These are phyloP conservation scores for Danaus melanippus DNA, from an alignment of 1,140 invertebrate genomes.

Conservation along the genomic window DNA sequence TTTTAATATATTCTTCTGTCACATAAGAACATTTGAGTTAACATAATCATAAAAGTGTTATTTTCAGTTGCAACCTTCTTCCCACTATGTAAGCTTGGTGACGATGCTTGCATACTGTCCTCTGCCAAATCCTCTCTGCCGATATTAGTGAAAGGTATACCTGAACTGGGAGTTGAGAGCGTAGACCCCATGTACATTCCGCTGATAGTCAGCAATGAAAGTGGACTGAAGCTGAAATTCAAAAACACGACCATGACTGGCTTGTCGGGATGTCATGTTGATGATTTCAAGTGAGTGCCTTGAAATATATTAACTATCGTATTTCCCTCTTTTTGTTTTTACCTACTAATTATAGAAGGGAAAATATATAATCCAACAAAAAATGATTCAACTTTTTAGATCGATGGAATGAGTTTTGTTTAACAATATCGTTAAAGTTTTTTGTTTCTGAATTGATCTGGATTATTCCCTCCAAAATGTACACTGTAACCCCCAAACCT, in stretches of 20 bases:
- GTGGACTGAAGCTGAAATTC: slow-evolving; percentile 37
- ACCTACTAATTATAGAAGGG: too few species aligned
- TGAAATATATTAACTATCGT: background rate
- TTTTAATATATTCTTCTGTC: too few species aligned
- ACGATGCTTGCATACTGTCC: slow-evolving; percentile 32
- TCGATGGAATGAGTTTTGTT: too few species aligned
- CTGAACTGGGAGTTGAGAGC: slow-evolving; percentile 37
- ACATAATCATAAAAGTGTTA: background rate
- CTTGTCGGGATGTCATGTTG: slow-evolving; percentile 35
- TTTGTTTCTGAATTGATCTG: too few species aligned
- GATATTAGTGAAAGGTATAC: slow-evolving; percentile 30
- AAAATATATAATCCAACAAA: too few species aligned
- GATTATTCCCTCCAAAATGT: too few species aligned
- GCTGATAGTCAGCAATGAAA: slow-evolving; percentile 33
- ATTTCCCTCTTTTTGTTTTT: too few species aligned
- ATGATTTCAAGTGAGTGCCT: slow-evolving; percentile 38
- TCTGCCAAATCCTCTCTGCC: slow-evolving; percentile 38
- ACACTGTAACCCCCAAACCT: too few species aligned
- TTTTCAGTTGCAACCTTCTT: slow-evolving; percentile 41
- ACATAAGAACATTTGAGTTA: too few species aligned
- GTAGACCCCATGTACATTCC: slow-evolving; percentile 43
- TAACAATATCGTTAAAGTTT: too few species aligned
- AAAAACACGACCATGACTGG: slow-evolving; percentile 40
- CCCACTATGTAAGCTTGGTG: slow-evolving; percentile 39
- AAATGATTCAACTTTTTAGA: too few species aligned